Conservation (phyloP, 2,113 vertebrate species). For the Pseudorectes ferrugineus region DNA sequence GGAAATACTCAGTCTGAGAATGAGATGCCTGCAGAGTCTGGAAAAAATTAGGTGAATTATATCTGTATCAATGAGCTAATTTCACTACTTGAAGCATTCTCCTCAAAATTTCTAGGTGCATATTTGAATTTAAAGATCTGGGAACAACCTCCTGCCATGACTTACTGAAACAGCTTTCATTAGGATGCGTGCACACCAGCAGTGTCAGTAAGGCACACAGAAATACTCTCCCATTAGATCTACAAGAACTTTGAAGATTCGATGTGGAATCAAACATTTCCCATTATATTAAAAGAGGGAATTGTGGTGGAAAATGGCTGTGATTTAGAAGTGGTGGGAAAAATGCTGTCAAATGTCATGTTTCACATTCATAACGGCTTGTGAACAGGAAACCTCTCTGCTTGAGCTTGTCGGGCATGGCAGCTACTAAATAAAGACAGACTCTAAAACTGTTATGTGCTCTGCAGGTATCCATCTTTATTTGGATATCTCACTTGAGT, state of each 20-base stretch:
- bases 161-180: not conserved
- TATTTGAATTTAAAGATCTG: not conserved
- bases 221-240: not conserved
- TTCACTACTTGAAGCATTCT: not conserved
- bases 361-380: constrained; percentile 65
- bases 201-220: not conserved
- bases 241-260: not conserved
- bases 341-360: constrained; percentile 66
- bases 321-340: constrained; percentile 14
- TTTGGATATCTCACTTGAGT: constrained; percentile 5
- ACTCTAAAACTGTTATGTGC: constrained; percentile 21
- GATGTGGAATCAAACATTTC: not conserved
- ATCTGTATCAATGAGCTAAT: not conserved
- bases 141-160: not conserved
- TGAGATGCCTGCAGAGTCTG: not conserved
- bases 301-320: constrained; percentile 51
- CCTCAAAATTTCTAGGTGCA: not conserved
- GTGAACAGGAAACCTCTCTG: constrained; percentile 73
- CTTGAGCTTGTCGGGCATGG: constrained; percentile 49
- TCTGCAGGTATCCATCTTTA: constrained; percentile 43
- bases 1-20: not conserved
- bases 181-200: not conserved
- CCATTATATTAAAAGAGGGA: constrained; percentile 40
- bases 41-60: not conserved
- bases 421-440: constrained; percentile 42